These are phyloP conservation scores for Eleginops maclovinus DNA, from an alignment of 2,113 vertebrate genomes.

Conservation along the genomic window DNA sequence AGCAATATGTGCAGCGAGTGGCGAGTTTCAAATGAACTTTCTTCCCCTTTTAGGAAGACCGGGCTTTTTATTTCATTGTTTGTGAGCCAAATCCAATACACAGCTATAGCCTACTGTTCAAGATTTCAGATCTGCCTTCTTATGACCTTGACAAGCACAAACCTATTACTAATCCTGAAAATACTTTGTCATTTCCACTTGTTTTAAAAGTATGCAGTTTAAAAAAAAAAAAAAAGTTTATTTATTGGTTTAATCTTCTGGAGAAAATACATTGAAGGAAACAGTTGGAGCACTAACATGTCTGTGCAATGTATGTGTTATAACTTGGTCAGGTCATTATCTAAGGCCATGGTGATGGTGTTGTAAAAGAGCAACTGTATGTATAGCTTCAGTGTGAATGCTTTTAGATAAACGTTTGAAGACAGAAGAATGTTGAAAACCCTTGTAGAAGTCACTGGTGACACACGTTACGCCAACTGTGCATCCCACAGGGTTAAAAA, in stretches of 20 bases:
- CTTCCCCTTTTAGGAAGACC: conserved; percentile 78
- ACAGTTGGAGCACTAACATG: conserved; percentile 77
- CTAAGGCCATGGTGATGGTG: conserved; percentile 79
- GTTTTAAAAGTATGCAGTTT: conserved; percentile 74
- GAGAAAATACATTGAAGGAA: conserved; percentile 79
- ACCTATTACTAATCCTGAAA: conserved; percentile 83
- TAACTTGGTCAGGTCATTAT: conserved; percentile 78
- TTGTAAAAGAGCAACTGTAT: conserved; percentile 81
- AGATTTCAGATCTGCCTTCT: conserved; percentile 87
- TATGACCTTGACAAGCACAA: conserved; percentile 90
- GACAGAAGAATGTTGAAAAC: conserved; percentile 86
- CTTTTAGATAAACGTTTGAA: conserved; percentile 82
- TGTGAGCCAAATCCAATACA: conserved; percentile 87
- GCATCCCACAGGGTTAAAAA: conserved; percentile 60
- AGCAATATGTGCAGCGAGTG: conserved; percentile 86
- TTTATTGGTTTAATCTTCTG: conserved; percentile 84
- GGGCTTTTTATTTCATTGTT: conserved; percentile 83
- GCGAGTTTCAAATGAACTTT: conserved; percentile 77
- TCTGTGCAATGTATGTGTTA: conserved; percentile 74
- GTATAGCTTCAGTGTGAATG: conserved; percentile 82
- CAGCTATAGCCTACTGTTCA: conserved; percentile 83
- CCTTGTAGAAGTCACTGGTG: conserved; percentile 79
- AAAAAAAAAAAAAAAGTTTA: conserved; percentile 63
- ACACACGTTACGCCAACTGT: conserved; percentile 62
- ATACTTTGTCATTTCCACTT: conserved; percentile 78